Conservation (phyloP, 2,888 invertebrate genomes). For the Muschampia staudingeri region DNA sequence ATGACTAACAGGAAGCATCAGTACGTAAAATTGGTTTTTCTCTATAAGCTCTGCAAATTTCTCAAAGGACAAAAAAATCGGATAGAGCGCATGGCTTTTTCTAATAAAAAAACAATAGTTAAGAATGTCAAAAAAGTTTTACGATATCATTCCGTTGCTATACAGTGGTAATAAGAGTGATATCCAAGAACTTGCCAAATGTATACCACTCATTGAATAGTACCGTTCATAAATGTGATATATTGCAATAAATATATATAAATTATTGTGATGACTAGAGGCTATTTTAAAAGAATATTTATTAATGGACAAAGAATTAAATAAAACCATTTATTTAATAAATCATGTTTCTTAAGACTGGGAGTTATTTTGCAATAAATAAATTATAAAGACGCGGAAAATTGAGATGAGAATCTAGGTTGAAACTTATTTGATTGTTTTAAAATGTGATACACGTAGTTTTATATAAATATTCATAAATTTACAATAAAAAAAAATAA, state of each 20-base stretch:
- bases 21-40: constrained; percentile 26
- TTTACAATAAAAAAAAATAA: constrained; percentile 16
- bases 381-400: not conserved
- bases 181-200: no score
- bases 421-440: not conserved
- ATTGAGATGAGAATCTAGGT: not conserved
- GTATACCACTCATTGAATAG: not conserved
- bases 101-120: not conserved
- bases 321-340: not conserved
- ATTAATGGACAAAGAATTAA: not conserved
- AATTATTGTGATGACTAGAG: constrained; percentile 9
- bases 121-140: not conserved
- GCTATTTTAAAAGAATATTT: not conserved
- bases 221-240: not conserved
- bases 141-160: not conserved
- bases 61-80: not conserved
- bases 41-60: constrained; percentile 1
- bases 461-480: not conserved
- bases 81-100: not conserved
- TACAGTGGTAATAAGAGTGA: not conserved
- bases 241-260: not conserved
- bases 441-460: not conserved
- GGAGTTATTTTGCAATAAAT: not conserved
- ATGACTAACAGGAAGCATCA: constrained; percentile 74
- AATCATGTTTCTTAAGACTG: no score